A percentile compares a stretch with the other conserved stretches of the same genome.
These are phyloP conservation scores for Euthynnus affinis DNA, from an alignment of 2,797 vertebrate species.

Conservation along the genomic window DNA sequence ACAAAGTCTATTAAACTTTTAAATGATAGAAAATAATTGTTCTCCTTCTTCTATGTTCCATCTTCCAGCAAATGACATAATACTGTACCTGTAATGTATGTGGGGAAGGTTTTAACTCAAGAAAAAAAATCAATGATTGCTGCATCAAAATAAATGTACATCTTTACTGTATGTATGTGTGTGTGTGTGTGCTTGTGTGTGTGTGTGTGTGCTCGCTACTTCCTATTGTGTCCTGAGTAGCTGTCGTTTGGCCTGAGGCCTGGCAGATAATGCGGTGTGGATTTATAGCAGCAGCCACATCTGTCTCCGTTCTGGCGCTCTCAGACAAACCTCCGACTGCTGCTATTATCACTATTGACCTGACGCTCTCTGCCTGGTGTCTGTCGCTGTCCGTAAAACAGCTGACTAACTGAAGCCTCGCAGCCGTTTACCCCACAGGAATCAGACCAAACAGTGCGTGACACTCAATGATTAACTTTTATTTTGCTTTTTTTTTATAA, in stretches of 20 bases:
- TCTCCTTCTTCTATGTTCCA: neutral
- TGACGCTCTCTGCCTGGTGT: conserved; percentile 17
- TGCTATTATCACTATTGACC: conserved; percentile 46
- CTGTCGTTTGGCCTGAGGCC: conserved; percentile 60
- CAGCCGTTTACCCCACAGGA: conserved; percentile 25
- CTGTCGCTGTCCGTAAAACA: conserved; percentile 52
- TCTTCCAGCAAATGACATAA: conserved; percentile 10
- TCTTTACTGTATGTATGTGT: conserved; percentile 22
- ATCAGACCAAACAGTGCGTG: neutral
- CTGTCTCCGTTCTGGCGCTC: conserved; percentile 58
- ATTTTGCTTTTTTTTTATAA: conserved; percentile 3
- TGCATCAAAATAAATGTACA: conserved; percentile 12
- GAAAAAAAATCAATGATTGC: conserved; percentile 21
- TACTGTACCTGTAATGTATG: conserved; percentile 19
- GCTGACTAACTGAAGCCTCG: conserved; percentile 23
- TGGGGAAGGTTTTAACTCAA: conserved; percentile 29
- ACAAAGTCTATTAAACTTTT: neutral
- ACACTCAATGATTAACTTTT: conserved; percentile 44
- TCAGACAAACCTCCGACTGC: conserved; percentile 42
- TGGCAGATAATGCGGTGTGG: conserved; percentile 59
- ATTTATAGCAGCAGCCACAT: conserved; percentile 67
- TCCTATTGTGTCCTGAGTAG: conserved; percentile 54
- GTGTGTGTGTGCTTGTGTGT: conserved; percentile 33
- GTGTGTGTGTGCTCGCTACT: conserved; percentile 32
- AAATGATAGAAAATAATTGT: neutral